Percentiles rank a stretch among this genome's conserved stretches.
Evolutionary conservation across 2,797 vertebrate species (phyloP).

Genomic region (Huso huso): DNA sequence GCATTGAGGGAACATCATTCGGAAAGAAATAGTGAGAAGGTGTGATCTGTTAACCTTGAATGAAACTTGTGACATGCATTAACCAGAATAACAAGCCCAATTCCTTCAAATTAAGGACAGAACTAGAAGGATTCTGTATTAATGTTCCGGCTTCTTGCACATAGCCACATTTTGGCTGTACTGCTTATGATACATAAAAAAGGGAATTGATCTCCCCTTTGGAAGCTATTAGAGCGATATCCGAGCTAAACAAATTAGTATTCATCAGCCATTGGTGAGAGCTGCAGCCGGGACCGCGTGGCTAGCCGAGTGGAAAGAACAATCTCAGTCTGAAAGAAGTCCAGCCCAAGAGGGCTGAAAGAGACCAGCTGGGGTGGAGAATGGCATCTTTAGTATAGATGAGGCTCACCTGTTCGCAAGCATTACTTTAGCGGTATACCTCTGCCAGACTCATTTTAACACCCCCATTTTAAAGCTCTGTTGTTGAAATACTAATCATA

Average conservation of each 20-base stretch:
- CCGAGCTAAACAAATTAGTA: conserved; percentile 1
- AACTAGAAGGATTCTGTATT: neutral
- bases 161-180: neutral
- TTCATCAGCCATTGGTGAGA: neutral
- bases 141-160: neutral
- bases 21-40: no score
- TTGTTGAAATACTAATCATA: no score
- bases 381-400: neutral
- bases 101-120: neutral
- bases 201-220: neutral
- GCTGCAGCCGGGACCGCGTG: neutral
- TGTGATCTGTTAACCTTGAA: no score
- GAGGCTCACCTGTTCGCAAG: neutral
- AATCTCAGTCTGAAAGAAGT: conserved; percentile 4
- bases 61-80: no score
- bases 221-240: conserved; percentile 5
- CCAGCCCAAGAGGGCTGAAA: neutral
- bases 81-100: no score
- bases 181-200: neutral
- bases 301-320: neutral
- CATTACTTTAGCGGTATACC: neutral
- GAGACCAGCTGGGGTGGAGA: neutral
- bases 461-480: no score
- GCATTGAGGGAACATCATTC: no score
- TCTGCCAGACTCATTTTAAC: no score